Base-by-base conservation (phyloP, 2,797 vertebrate genomes). In the Aselliscus stoliczkanus region DNA sequence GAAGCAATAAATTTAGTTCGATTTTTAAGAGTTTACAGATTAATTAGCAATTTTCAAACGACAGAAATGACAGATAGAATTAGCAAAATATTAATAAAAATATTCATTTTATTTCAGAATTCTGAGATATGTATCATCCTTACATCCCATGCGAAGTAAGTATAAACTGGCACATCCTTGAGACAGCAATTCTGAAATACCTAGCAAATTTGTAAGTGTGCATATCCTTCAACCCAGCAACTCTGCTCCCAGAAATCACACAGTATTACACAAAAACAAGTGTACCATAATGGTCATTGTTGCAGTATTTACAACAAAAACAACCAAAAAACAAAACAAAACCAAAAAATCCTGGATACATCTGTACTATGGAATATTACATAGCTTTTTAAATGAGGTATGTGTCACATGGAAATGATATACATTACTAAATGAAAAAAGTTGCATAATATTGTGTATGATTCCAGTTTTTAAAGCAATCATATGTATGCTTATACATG, bases 51-150 rank as follows among this genome's bases (percentile, higher is more conserved):
- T 85, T 79, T 77, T 37, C 29, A 83, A 81, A 90, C 31, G 34
- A 58, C 93, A 25, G 10, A 95, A 89, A 52, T 47, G 42, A 65
- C 6, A 92, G 21, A 93, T 5, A 82, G 20, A 94, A 93, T 80
- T 87, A 87, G 25, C 37, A 94, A 95, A 94, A 82, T 23, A 67
- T 25, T 89, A 90, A 65, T 85, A 83, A 73, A 93, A 88, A 34
- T 37, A 60, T 29, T 77, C n/a, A 75, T 47, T 93, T 76, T n/a
- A 70, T 39, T 60, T 15, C 42, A 73, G 50, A 95, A 77, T 58
- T 86, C 76, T 84, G 3, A 8, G 4, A 0, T 58, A 50, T 47
- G 31, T 72, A 93, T 92, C 44, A 52, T 75, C 89, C 67, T 94
- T 76, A 72, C 1, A 81, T 34, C 8, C 23, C 31, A 80, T 42